These are phyloP conservation scores for Brachystomella parvula DNA, from an alignment of 1,140 invertebrate species.

Conservation along the genomic window DNA sequence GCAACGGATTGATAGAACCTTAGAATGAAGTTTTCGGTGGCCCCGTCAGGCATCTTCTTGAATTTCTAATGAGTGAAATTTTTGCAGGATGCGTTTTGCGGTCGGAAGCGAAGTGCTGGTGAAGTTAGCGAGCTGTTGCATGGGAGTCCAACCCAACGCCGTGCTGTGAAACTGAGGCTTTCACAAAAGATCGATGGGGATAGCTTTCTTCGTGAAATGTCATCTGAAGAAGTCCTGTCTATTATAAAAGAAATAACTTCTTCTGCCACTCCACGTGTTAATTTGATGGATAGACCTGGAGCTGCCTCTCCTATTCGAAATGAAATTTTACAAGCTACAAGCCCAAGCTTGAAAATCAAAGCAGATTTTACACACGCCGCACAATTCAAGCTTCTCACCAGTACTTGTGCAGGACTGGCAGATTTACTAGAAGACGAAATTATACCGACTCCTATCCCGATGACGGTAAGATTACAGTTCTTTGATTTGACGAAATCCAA, in stretches of 20 bases:
- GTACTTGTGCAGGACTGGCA: constrained; percentile 63
- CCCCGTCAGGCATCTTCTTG: too few relatives aligned
- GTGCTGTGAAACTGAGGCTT: constrained; percentile 52
- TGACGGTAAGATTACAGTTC: constrained; percentile 52
- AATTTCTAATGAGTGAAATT: neutral
- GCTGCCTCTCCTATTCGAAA: constrained; percentile 25
- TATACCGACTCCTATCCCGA: constrained; percentile 63
- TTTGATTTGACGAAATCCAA: neutral
- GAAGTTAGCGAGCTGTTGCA: constrained; percentile 40
- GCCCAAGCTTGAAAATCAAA: constrained; percentile 51
- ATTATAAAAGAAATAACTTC: constrained; percentile 13
- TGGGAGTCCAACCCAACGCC: constrained; percentile 35
- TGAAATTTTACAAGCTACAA: constrained; percentile 22
- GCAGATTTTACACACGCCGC: constrained; percentile 52
- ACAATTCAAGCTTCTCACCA: constrained; percentile 64
- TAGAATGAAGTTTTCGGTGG: too few relatives aligned
- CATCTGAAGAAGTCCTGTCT: constrained; percentile 4
- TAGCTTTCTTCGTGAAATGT: constrained; percentile 12
- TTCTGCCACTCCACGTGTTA: constrained; percentile 17
- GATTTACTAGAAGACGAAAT: constrained; percentile 82
- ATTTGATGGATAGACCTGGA: constrained; percentile 29
- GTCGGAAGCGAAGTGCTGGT: constrained; percentile 62
- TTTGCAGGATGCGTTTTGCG: constrained; percentile 57
- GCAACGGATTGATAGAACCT: too few relatives aligned
- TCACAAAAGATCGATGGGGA: constrained; percentile 36